phyloP scores from a whole-genome alignment of 1,140 invertebrate species.

The Parapsyche elsis region DNA sequence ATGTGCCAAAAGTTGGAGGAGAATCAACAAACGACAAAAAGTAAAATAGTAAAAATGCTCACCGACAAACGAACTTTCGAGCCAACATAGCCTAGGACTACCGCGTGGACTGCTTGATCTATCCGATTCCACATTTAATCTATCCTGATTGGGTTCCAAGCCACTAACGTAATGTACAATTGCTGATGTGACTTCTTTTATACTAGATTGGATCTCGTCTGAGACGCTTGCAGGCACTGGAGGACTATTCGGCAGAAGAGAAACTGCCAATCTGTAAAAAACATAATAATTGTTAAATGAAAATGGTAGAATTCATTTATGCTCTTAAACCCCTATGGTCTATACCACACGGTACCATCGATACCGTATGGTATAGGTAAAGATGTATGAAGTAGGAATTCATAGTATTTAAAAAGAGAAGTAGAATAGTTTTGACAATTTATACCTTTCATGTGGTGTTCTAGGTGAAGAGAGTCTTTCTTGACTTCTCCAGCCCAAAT shows the following conservation, averaged over 20 bases:
- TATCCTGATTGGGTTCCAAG: constrained; percentile 70
- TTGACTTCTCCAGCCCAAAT: constrained; percentile 90
- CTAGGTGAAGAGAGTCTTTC: constrained; percentile 80
- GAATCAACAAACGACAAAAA: neutral
- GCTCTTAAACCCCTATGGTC: neutral
- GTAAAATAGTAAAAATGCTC: constrained; percentile 49
- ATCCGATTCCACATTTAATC: constrained; percentile 55
- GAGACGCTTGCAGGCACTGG: constrained; percentile 66
- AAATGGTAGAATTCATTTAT: neutral
- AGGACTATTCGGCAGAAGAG: constrained; percentile 68
- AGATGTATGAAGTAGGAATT: neutral
- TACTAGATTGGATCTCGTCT: constrained; percentile 87
- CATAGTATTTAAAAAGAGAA: constrained; percentile 8
- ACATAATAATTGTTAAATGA: neutral
- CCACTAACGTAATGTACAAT: constrained; percentile 92
- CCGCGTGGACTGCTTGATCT: constrained; percentile 62
- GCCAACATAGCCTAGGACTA: constrained; percentile 79
- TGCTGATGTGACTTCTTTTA: constrained; percentile 92
- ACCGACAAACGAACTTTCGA: constrained; percentile 90
- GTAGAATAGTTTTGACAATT: neutral
- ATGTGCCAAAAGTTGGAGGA: neutral
- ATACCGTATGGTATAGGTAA: neutral
- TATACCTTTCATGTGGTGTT: constrained; percentile 83
- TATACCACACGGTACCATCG: neutral
- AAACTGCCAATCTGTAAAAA: constrained; percentile 72